These are phyloP conservation scores for Suillia variegata DNA, from an alignment of 2,888 invertebrate genomes.

Conservation along the genomic window DNA sequence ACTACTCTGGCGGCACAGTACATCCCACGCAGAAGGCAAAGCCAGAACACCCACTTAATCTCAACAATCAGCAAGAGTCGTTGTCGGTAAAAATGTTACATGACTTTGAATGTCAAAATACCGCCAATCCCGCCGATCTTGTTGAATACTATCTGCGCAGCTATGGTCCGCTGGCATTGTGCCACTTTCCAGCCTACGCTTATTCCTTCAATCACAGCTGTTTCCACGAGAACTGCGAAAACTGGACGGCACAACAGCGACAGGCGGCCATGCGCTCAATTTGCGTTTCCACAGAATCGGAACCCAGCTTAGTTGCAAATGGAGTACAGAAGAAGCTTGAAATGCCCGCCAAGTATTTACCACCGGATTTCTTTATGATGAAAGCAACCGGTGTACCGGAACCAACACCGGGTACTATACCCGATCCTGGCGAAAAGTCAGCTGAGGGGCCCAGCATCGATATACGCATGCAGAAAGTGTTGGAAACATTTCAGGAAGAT, in stretches of 20 bases:
- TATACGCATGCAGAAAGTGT: slow-evolving; percentile 32
- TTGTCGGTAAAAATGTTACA: slow-evolving; percentile 21
- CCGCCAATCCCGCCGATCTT: slow-evolving; percentile 14
- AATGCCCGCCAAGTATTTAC: slow-evolving; percentile 5
- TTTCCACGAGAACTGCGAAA: not conserved
- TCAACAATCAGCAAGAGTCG: slow-evolving; percentile 8
- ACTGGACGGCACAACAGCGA: not conserved
- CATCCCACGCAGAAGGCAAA: slow-evolving; percentile 14
- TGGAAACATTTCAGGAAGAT: slow-evolving; percentile 33
- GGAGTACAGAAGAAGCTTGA: not conserved
- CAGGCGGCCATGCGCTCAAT: slow-evolving; percentile 17
- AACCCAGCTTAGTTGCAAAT: slow-evolving; percentile 22
- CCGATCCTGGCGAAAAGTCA: slow-evolving; percentile 15
- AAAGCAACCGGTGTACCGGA: slow-evolving; percentile 17
- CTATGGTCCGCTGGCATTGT: slow-evolving; percentile 22
- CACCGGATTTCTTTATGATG: slow-evolving; percentile 29
- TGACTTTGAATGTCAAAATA: slow-evolving; percentile 25
- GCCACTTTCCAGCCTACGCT: slow-evolving; percentile 20
- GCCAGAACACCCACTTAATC: not conserved
- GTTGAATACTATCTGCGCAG: slow-evolving; percentile 28
- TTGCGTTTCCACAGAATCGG: slow-evolving; percentile 31
- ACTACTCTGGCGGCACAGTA: slow-evolving; percentile 19
- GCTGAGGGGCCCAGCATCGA: slow-evolving; percentile 23
- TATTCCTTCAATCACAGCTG: slow-evolving; percentile 22
- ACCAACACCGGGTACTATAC: not conserved